Evolutionary conservation across 2,797 vertebrate species (phyloP).

Genomic region (Enteromius trimaculatus): DNA sequence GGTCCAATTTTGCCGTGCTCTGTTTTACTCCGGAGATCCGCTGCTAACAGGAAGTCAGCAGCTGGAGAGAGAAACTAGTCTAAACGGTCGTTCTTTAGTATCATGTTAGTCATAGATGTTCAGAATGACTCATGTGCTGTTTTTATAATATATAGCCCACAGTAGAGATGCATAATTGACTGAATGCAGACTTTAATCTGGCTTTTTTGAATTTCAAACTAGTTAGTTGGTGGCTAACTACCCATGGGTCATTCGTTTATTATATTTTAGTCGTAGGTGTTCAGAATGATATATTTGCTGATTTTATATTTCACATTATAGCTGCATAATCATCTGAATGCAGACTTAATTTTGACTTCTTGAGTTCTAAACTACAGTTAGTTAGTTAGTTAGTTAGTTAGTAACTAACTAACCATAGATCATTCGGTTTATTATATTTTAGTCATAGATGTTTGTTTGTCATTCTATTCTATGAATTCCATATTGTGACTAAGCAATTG

Average conservation of each 20-base stretch:
- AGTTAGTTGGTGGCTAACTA: not conserved
- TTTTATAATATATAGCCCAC: not conserved
- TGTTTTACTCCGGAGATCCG: not conserved
- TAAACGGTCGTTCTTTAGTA: not conserved
- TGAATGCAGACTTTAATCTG: not conserved
- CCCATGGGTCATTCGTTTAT: not conserved
- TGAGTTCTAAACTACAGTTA: not conserved
- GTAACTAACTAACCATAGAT: not conserved
- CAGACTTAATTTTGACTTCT: not conserved
- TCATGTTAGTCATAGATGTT: not conserved
- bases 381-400: not conserved
- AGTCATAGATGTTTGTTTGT: not conserved
- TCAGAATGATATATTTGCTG: not conserved
- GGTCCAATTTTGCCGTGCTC: not conserved
- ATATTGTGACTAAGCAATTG: not conserved
- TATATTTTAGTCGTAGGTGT: not conserved
- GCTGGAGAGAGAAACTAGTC: constrained; percentile 11
- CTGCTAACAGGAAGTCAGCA: not conserved
- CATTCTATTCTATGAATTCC: not conserved
- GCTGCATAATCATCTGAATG: not conserved
- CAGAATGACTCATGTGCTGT: not conserved
- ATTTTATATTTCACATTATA: not conserved
- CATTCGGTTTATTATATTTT: not conserved
- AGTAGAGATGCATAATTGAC: not conserved
- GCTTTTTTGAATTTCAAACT: not conserved